Base-by-base conservation (phyloP, 1,140 invertebrate genomes). In the Wasmannia auropunctata region DNA sequence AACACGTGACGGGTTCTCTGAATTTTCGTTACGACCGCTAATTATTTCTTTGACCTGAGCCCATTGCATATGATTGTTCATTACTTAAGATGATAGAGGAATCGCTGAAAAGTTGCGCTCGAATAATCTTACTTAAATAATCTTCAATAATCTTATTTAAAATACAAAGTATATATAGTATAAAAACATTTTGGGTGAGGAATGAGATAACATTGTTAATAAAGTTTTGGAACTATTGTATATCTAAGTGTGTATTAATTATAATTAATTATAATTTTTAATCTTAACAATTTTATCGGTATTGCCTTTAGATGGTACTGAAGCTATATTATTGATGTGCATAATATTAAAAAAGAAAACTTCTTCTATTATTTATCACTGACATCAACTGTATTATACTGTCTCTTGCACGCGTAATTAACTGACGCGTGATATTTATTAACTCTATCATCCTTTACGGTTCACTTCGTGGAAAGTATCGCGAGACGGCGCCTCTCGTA, bases 21-120 rank as follows among this genome's bases (percentile, higher is more conserved):
- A 89, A 89, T 84, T 90, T 81, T 87, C 81, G 87, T 76, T 74
- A 77, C 85, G 75, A 60, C 40, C 72, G 63, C 79, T 87, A 87
- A 92, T 92, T 87, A 88, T 92, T 90, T 75, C 89, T 87, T 85
- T 83, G 70, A 80, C 80, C 89, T 67, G 77, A 79, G 65, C 8
- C 62, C 37, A 25, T 70, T 80, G 80, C 80, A 90, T 87, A 85
- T 85, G 87, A 49, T 86, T 75, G 49, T 43, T 63, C 34, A 14
- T 63, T n/a, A 28, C 25, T 81, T 69, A 67, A 43, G 11, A 22
- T 43, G 65, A 81, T 10, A 10, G 31, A 22, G 14, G 0, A 56
- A 56, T 31, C 11, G 49, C 25, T 28, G 25, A 69, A 54, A 40
- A 8, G 22, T n/a, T 2, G n/a, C 14, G 28, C 0, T 49, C 28